Conservation (phyloP, 2,113 vertebrate genomes). For the Grammomys surdaster region DNA sequence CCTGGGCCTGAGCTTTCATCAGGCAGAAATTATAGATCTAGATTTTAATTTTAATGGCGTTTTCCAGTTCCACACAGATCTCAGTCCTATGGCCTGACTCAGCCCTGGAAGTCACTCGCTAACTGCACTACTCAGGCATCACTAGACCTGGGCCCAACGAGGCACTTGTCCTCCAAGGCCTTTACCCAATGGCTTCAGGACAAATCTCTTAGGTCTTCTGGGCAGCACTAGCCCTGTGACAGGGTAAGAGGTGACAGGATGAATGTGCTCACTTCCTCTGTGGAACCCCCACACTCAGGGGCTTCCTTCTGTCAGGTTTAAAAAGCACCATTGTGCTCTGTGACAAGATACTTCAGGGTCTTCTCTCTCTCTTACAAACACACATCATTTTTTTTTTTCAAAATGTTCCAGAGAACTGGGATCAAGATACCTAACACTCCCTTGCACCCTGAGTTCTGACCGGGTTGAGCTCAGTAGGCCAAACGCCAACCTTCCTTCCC, state of each 20-base stretch:
- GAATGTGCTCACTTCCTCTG: background rate
- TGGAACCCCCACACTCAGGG: background rate
- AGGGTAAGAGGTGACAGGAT: background rate
- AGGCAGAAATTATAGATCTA: background rate
- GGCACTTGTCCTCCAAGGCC: background rate
- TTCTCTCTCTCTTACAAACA: background rate
- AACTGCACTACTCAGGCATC: background rate
- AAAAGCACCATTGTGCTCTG: background rate
- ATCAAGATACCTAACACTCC: background rate
- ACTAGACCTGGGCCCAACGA: background rate
- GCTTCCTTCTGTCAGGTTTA: background rate
- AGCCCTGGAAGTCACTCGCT: background rate
- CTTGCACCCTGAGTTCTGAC: background rate
- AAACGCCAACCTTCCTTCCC: background rate
- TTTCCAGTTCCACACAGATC: too few relatives aligned
- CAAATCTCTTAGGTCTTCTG: too few relatives aligned
- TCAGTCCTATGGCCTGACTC: background rate
- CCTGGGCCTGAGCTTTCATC: background rate
- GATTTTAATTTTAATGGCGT: too few relatives aligned
- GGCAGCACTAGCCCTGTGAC: background rate
- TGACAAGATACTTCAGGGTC: background rate
- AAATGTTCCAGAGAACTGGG: background rate
- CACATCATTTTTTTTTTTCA: background rate
- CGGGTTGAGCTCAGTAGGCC: background rate
- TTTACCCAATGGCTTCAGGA: background rate